These are phyloP conservation scores for Anser brachyrhynchus DNA, from an alignment of 2,113 vertebrate species.

Conservation along the genomic window DNA sequence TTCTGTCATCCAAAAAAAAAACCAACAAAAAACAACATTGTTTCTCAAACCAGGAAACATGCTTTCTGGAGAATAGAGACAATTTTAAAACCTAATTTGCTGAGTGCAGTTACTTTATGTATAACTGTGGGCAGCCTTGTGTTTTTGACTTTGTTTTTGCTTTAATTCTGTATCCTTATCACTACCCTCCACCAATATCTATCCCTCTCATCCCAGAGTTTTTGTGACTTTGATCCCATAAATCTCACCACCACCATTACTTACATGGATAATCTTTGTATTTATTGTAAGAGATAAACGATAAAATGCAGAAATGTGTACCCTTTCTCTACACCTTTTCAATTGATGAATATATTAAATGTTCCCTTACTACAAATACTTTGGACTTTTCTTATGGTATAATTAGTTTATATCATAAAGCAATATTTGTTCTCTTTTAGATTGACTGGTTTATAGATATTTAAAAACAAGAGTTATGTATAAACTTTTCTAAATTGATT, in stretches of 20 bases:
- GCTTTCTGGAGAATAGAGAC: not conserved
- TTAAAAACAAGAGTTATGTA: slow-evolving; percentile 27
- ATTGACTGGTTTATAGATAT: slow-evolving; percentile 48
- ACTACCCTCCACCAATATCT: not conserved
- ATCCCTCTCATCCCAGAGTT: not conserved
- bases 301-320: not conserved
- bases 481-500: slow-evolving; percentile 33
- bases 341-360: not conserved
- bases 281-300: not conserved
- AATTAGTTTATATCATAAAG: not conserved
- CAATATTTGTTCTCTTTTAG: not conserved
- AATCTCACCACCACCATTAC: not conserved
- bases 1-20: not conserved
- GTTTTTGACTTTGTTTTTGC: not conserved
- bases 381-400: not conserved
- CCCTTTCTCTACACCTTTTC: not conserved
- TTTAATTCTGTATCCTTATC: not conserved
- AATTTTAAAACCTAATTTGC: not conserved
- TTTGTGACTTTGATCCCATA: not conserved
- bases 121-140: slow-evolving; percentile 8
- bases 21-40: not conserved
- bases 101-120: slow-evolving; percentile 17
- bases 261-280: not conserved
- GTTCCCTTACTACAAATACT: not conserved
- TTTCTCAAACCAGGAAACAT: not conserved